Percentiles rank a stretch among this genome's conserved stretches.
Evolutionary conservation across 2,888 invertebrate genomes (phyloP).

Genomic region (Baronia brevicornis): DNA sequence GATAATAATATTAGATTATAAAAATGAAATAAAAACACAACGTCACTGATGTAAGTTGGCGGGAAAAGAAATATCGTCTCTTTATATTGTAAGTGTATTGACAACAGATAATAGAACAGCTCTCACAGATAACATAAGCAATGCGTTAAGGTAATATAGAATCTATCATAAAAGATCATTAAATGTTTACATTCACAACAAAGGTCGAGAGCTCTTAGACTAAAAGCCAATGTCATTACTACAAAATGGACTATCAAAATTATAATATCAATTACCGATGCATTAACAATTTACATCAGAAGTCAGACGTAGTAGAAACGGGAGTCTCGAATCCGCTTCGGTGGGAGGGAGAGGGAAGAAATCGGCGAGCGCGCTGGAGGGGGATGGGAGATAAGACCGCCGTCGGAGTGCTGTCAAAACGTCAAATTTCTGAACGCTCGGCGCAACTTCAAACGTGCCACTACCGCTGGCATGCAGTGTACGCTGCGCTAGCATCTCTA

Average conservation of each 20-base stretch:
- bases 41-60: too few relatives aligned
- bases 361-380: constrained; percentile 24
- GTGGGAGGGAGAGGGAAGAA: constrained; percentile 40
- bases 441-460: constrained; percentile 74
- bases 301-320: constrained; percentile 70
- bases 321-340: constrained; percentile 65
- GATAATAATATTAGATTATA: too few relatives aligned
- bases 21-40: too few relatives aligned
- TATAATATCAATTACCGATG: constrained; percentile 75
- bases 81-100: too few relatives aligned
- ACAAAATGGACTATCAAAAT: constrained; percentile 65
- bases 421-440: constrained; percentile 75
- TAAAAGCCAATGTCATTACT: constrained; percentile 52
- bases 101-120: too few relatives aligned
- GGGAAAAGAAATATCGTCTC: too few relatives aligned
- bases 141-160: too few relatives aligned
- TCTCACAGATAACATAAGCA: too few relatives aligned
- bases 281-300: constrained; percentile 74
- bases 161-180: background rate
- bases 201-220: constrained; percentile 31
- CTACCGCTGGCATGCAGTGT: constrained; percentile 63
- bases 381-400: constrained; percentile 51
- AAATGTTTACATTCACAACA: constrained; percentile 17
- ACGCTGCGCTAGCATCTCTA: constrained; percentile 48
- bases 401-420: constrained; percentile 76